Conservation (phyloP, 2,113 vertebrate genomes). For the Pseudorasbora parva region DNA sequence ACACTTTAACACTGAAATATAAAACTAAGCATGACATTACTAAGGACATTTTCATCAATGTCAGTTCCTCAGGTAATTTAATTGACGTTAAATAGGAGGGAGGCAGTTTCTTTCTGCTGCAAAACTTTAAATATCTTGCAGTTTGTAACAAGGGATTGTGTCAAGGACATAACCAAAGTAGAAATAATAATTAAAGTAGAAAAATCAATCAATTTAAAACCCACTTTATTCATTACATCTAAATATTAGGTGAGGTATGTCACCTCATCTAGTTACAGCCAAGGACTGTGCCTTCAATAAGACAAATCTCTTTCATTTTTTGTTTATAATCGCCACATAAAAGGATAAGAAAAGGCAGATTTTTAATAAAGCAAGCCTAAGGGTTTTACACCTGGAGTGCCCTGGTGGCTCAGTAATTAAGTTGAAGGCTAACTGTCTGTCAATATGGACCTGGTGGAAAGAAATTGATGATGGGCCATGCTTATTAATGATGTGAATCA, state of each 20-base stretch:
- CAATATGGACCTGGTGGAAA: constrained; percentile 7
- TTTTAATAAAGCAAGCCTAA: neutral
- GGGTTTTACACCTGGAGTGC: too few species aligned
- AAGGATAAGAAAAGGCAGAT: neutral
- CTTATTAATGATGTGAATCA: constrained; percentile 9
- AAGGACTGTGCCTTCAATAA: neutral
- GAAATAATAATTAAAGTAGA: neutral
- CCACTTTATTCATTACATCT: neutral
- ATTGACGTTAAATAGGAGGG: neutral
- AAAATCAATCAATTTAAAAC: neutral
- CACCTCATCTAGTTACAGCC: neutral
- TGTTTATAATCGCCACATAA: neutral
- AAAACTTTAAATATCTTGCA: neutral
- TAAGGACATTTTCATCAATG: neutral
- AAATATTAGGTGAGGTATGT: neutral
- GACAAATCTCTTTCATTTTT: neutral
- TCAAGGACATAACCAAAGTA: neutral
- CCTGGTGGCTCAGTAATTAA: neutral
- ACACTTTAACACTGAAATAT: neutral
- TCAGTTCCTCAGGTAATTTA: neutral
- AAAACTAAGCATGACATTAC: neutral
- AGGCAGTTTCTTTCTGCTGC: neutral
- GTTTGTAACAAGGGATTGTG: neutral
- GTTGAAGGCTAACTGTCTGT: neutral
- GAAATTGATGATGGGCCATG: neutral